Base-by-base conservation (phyloP, 2,113 vertebrate genomes). In the Deroptyus accipitrinus region DNA sequence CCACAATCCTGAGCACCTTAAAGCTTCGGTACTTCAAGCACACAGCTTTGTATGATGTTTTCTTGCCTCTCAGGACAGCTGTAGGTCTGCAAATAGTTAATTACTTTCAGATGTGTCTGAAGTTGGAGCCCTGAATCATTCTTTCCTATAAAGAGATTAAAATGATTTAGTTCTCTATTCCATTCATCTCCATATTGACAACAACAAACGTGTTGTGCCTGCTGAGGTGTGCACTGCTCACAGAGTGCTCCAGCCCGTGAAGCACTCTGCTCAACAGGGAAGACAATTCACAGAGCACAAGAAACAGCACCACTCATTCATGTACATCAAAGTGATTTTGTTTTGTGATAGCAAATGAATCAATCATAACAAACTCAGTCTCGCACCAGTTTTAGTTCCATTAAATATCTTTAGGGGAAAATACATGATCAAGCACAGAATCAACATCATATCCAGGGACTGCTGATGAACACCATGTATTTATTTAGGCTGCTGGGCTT, bases 221-320 rank as follows among this genome's bases (percentile, higher is more conserved):
- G 64, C 83, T n/a, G 69, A 51, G 64, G 46, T 0, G 5, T 22
- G 84, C 35, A 17, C 42, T 1, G 7, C 62, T 54, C 10, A 13
- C 2, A 1, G 42, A 68, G 46, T 17, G 14, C 55, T 85, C 37
- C 78, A 67, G 70, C 66, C 51, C 31, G 61, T 7, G 51, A 67
- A 64, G 57, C 7, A 46, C 48, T 51, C 0, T 0, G 68, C 54
- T 74, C 23, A 37, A 28, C 11, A 1, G 2, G 37, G n/a, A 54
- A 69, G n/a, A 79, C 62, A 59, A 61, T 20, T 88, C 62, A 75
- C n/a, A 82, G 75, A 46, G 48, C 70, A 63, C 41, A 27, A 55
- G 0, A 41, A 83, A 30, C 59, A 83, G 76, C 49, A 76, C 6
- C 0, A 0, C 63, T 73, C 2, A 0, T 17, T 20, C 79, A 63